These are phyloP conservation scores for Channa argus DNA, from an alignment of 2,113 vertebrate species.

Conservation along the genomic window DNA sequence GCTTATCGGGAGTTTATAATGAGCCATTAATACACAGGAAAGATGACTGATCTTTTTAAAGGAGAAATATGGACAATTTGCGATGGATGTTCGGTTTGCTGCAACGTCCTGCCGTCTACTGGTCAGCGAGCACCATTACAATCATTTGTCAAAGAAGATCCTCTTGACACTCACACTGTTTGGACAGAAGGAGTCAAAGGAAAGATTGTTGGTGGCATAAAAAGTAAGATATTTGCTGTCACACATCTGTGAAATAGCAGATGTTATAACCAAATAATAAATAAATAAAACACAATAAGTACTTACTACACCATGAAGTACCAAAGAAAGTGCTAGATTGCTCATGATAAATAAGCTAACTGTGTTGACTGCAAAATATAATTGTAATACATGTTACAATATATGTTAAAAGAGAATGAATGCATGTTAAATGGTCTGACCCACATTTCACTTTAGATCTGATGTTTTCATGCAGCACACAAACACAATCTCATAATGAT, in stretches of 20 bases:
- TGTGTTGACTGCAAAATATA: not conserved
- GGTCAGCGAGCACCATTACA: conserved; percentile 19
- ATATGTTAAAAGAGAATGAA: not conserved
- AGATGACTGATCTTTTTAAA: not conserved
- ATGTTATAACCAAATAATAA: too few species aligned
- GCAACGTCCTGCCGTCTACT: conserved; percentile 36
- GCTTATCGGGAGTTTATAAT: not conserved
- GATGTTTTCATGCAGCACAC: conserved; percentile 15
- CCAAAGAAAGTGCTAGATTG: too few species aligned
- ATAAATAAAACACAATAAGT: too few species aligned
- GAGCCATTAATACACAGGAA: not conserved
- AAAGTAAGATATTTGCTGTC: too few species aligned
- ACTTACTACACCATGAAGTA: too few species aligned
- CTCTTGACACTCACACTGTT: not conserved
- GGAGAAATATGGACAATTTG: not conserved
- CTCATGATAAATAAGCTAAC: too few species aligned
- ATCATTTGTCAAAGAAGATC: not conserved
- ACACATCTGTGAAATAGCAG: too few species aligned
- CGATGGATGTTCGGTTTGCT: not conserved
- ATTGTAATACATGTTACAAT: not conserved
- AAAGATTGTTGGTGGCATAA: too few species aligned
- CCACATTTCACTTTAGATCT: not conserved
- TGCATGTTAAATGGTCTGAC: not conserved
- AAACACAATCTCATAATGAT: conserved; percentile 39
- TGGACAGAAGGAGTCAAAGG: not conserved